A percentile compares a stretch with the other conserved stretches of the same genome.
These are phyloP conservation scores for Salticus scenicus DNA, from an alignment of 2,888 invertebrate species.

Conservation along the genomic window DNA sequence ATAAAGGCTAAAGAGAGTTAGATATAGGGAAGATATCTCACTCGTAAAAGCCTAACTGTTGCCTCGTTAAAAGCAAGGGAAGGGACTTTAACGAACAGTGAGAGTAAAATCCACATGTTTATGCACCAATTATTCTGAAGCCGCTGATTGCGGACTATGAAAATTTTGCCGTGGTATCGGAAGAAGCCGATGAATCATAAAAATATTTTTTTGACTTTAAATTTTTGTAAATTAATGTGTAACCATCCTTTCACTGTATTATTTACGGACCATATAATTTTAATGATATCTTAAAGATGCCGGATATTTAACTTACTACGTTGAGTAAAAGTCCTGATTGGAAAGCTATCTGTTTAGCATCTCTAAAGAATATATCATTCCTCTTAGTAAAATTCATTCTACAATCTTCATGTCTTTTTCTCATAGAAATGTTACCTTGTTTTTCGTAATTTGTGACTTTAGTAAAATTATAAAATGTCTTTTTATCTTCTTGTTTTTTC, in stretches of 20 bases:
- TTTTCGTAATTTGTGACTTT: no score
- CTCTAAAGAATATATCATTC: no score
- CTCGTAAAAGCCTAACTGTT: constrained; percentile 39
- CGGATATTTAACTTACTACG: no score
- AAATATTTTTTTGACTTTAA: background rate
- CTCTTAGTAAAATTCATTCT: no score
- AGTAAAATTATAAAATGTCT: no score
- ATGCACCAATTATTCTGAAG: constrained; percentile 46
- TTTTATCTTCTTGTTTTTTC: no score
- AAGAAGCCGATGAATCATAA: constrained; percentile 17
- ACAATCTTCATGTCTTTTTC: no score
- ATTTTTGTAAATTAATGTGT: background rate
- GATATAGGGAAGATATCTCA: constrained; percentile 24
- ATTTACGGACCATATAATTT: background rate
- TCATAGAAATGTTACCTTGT: no score
- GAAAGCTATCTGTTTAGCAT: no score
- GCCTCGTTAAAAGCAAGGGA: constrained; percentile 34
- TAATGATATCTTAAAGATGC: background rate
- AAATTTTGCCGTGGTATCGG: constrained; percentile 17
- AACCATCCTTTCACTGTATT: background rate
- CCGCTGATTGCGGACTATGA: constrained; percentile 30
- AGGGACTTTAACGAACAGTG: constrained; percentile 49
- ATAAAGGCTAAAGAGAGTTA: constrained; percentile 34
- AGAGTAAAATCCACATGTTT: background rate
- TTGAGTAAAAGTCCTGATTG: no score